Conservation (phyloP, 1,140 invertebrate genomes). For the Plutomurus gul region DNA sequence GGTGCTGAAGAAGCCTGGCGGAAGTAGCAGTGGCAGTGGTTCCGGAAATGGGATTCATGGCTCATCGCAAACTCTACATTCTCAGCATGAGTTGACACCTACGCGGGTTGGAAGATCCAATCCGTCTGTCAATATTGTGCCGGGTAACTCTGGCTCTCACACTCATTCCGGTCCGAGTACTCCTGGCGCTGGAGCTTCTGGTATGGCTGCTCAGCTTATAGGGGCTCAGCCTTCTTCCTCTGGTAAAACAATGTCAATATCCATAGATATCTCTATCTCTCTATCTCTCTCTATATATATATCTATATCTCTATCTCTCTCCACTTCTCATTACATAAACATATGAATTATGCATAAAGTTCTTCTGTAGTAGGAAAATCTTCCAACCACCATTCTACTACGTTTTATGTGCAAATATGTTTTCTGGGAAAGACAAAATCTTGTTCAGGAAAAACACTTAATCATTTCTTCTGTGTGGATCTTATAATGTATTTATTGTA, state of each 20-base stretch:
- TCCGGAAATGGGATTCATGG: constrained; percentile 50
- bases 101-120: constrained; percentile 46
- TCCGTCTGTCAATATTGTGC: constrained; percentile 50
- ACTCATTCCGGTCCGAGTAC: constrained; percentile 36
- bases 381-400: too few species aligned
- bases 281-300: background rate
- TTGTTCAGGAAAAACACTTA: too few species aligned
- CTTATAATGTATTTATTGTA: too few species aligned
- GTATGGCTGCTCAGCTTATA: constrained; percentile 26
- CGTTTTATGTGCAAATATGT: too few species aligned
- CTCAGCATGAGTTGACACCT: constrained; percentile 48
- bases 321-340: background rate
- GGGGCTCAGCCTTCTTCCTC: constrained; percentile 45
- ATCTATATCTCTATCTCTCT: background rate
- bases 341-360: too few species aligned
- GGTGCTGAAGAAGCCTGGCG: constrained; percentile 69
- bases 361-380: too few species aligned
- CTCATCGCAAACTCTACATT: constrained; percentile 50
- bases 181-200: constrained; percentile 29
- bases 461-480: too few species aligned
- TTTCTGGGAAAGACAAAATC: too few species aligned
- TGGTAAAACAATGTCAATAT: constrained; percentile 41
- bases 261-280: background rate
- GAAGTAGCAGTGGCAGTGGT: constrained; percentile 42
- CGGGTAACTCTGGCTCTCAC: constrained; percentile 31